These are phyloP conservation scores for Palythoa caribaeorum DNA, from an alignment of 92 coral and sea anemone genomes.

Conservation along the genomic window DNA sequence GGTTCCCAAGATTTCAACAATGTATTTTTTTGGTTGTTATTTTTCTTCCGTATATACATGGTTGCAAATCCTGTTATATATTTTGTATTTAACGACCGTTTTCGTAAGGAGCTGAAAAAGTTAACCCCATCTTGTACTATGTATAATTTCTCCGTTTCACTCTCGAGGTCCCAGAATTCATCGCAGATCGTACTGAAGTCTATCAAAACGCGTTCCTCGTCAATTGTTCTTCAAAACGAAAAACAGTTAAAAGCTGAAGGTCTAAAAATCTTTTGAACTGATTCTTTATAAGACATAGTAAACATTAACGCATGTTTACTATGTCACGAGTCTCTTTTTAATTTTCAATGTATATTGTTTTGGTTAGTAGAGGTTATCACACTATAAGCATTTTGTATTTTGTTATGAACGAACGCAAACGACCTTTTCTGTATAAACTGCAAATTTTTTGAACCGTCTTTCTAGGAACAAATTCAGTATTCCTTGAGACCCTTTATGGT, in stretches of 20 bases:
- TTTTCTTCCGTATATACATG: constrained; percentile 29
- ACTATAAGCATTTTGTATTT: no score
- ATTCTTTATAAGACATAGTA: not conserved
- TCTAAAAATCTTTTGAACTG: not conserved
- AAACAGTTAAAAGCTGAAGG: not conserved
- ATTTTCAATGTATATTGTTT: no score
- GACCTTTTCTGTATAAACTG: no score
- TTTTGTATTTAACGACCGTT: constrained; percentile 34
- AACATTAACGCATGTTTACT: not conserved
- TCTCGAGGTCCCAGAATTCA: not conserved
- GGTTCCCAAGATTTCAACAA: not conserved
- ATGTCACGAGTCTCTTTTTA: no score
- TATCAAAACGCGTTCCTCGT: not conserved
- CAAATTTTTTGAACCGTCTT: no score
- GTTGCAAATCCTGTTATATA: constrained; percentile 23
- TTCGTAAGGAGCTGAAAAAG: constrained; percentile 5
- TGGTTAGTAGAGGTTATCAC: no score
- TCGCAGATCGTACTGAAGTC: constrained; percentile 13
- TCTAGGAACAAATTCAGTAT: no score
- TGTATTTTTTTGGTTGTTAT: not conserved
- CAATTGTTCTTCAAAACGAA: constrained; percentile 3
- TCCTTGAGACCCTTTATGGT: no score
- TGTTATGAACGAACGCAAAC: no score
- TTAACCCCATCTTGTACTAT: not conserved
- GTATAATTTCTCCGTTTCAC: constrained; percentile 5